Evolutionary conservation across 2,113 vertebrate species (phyloP), one percentile per base, ranked within the genome.

Genomic region (Chionis minor): DNA sequence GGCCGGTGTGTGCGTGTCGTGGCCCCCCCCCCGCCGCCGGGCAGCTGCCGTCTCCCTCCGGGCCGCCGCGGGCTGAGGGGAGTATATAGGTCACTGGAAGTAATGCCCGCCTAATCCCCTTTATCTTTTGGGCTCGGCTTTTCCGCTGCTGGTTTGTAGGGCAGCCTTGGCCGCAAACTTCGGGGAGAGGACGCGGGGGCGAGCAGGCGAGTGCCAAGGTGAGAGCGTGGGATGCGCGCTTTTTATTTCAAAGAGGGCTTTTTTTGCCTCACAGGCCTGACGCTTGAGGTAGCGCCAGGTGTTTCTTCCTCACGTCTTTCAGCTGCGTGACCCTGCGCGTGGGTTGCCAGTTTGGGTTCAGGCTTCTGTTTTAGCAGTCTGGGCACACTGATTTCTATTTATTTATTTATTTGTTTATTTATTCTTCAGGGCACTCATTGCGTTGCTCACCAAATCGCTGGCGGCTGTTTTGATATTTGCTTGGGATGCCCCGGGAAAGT

Each of bases 1-100:
- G 38, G 38, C 38, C 38, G 38, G 8, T 38, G 38, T 38, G 38
- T 38, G 38, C 38, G 38, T 38, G 38, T 38, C 38, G 38, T 38
- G 38, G 8, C 38, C 35, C 24, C 45, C 35, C 24, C 45, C 55
- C 44, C 45, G 32, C n/a, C 21, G 87, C 56, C 23, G 23, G 51
- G 90, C 70, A 44, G 88, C 90, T 69, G 94, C 71, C 9, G 88
- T 42, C 81, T 56, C 70, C 74, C 63, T 80, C 20, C 9, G 59
- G 70, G 81, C 94, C 35, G 59, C 93, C 51, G 66, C 27, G 47
- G 47, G 47, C 92, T 71, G 92, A 79, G 91, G 92, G 96, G 70
- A 94, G 91, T 96, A 98, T 98, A 71, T 98, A 98, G 98, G 98
- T 98, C 98, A 98, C 28, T 93, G 94, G 89, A 95, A 97, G 96